phyloP scores from a whole-genome alignment of 23 tunicate genomes.

The Styela plicata region DNA sequence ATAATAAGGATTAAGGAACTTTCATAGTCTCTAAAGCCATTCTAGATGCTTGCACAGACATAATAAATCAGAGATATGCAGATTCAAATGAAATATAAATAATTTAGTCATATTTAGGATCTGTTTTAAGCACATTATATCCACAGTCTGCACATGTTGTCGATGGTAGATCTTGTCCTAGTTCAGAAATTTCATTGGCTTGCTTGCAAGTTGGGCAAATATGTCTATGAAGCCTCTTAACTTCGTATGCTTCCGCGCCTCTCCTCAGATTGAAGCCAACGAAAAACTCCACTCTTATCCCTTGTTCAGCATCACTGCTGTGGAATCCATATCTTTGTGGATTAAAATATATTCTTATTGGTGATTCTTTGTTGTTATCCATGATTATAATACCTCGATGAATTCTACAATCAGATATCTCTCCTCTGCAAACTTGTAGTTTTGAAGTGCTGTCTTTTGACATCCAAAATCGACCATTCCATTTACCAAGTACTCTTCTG shows the following conservation, averaged over 20 bases:
- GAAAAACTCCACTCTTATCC: conserved; percentile 35
- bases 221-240: neutral
- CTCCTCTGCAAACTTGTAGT: conserved; percentile 20
- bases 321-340: conserved; percentile 11
- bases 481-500: neutral
- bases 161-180: neutral
- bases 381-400: conserved; percentile 1
- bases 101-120: too few species aligned
- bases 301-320: conserved; percentile 8
- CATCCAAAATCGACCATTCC: conserved; percentile 19
- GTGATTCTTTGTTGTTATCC: neutral
- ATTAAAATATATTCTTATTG: neutral
- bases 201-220: neutral
- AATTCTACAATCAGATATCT: neutral
- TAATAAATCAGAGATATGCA: too few species aligned
- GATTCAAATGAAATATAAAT: too few species aligned
- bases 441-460: neutral
- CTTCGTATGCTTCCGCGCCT: conserved; percentile 15
- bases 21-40: too few species aligned
- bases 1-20: too few species aligned
- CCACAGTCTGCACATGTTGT: too few species aligned
- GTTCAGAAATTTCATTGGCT: neutral
- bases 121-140: too few species aligned
- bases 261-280: conserved; percentile 22
- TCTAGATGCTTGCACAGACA: too few species aligned